Conservation (phyloP, 2,797 vertebrate species). For the Hippoglossus hippoglossus region DNA sequence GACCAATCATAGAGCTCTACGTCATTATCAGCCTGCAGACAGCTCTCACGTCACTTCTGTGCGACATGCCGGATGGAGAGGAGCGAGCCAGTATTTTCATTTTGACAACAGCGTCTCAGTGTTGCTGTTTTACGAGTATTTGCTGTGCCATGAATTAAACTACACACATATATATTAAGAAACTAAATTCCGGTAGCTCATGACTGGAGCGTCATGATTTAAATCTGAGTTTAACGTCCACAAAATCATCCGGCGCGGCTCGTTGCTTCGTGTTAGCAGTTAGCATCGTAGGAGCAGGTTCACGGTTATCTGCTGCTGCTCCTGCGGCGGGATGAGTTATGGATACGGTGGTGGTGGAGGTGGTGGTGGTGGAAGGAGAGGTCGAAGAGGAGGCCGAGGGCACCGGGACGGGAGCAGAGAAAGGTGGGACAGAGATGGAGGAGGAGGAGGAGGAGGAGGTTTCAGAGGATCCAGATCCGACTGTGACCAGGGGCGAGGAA, state of each 20-base stretch:
- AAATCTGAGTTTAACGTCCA: background rate
- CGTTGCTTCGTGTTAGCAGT: background rate
- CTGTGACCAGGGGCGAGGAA: conserved; percentile 69
- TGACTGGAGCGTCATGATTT: background rate
- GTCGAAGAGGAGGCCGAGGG: conserved; percentile 71
- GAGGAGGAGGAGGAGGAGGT: conserved; percentile 55
- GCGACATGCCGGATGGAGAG: conserved; percentile 53
- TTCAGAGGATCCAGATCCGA: conserved; percentile 67
- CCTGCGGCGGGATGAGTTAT: conserved; percentile 76
- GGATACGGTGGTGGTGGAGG: conserved; percentile 72
- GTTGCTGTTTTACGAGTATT: background rate
- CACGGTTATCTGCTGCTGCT: background rate
- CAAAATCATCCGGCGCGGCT: background rate
- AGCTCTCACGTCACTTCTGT: conserved; percentile 13
- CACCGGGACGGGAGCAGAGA: conserved; percentile 75
- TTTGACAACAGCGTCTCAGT: background rate
- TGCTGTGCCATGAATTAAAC: fast-evolving
- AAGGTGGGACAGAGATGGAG: conserved; percentile 69
- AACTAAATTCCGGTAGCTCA: no score
- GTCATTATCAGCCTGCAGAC: conserved; percentile 4
- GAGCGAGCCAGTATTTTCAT: background rate
- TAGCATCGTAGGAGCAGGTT: background rate
- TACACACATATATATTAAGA: background rate
- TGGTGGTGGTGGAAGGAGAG: conserved; percentile 71
- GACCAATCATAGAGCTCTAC: conserved; percentile 41